Base-by-base conservation (phyloP, 2,888 invertebrate genomes). In the Spicauda simplicius region DNA sequence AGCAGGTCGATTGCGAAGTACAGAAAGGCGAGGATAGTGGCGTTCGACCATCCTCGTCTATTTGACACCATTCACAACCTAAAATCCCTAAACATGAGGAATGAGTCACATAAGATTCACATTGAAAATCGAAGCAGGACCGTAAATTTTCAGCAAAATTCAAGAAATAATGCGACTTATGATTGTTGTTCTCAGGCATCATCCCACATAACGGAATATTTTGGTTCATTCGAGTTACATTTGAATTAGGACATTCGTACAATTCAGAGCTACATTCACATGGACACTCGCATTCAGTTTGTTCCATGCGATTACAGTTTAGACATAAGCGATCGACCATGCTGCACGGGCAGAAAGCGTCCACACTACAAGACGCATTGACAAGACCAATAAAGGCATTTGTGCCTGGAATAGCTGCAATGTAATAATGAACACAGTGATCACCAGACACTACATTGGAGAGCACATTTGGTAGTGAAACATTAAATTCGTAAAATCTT, bases 281-380 rank as follows among this genome's bases (percentile, higher is more conserved):
- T 0, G 98, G 98, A 80, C 98, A 98, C 85, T 98, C 98, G 77
- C 98, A 98, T 81, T 98, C 98, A 3, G 96, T 97, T 87, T 97
- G 98, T 83, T 98, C 98, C 97, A 98, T 98, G 59, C 98, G 95
- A 83, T 97, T 96, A 83, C 98, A 98, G 83, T 98, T 98, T 30
- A 98, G 94, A 83, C 98, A 98, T 3, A 97, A 94, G 3, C 98
- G 95, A 84, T 98, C 97, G 66, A 96, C 96, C 88, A 97, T 97
- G 80, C 97, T 98, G 83, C 98, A 98, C 0, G 98, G 98, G 81
- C 98, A 98, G 88, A 98, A 98, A 5, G 97, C 96, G 2, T 96
- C 95, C 2, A 96, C 95, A 80, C 96, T 96, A 81, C 97, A 98
- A 0, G 97, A 97, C 45, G 97, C 96, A 82, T 98, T 98, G 12